Percentiles rank a stretch among this genome's conserved stretches.
Evolutionary conservation across 2,888 invertebrate genomes (phyloP).

Genomic region (Epistrophella euchroma): DNA sequence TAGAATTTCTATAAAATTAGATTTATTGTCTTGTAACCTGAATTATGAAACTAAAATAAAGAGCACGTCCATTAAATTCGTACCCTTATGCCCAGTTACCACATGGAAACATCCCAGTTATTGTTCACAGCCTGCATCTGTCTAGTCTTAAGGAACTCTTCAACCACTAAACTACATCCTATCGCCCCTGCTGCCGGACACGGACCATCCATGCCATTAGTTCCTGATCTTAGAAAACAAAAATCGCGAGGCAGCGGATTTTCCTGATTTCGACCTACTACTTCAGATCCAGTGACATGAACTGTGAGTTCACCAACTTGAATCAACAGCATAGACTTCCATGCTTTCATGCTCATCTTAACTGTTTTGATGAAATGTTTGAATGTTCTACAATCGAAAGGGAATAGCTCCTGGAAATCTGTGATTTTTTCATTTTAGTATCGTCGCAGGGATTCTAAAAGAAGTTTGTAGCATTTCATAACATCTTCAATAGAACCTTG

Average conservation of each 20-base stretch:
- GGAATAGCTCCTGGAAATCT: conserved; percentile 78
- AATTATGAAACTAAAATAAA: conserved; percentile 85
- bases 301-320: conserved; percentile 97
- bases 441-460: conserved; percentile 79
- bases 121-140: conserved; percentile 82
- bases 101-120: conserved; percentile 87
- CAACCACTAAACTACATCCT: conserved; percentile 85
- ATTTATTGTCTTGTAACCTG: conserved; percentile 4
- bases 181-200: conserved; percentile 96
- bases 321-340: conserved; percentile 88
- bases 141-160: conserved; percentile 83
- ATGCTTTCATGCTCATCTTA: conserved; percentile 77
- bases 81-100: conserved; percentile 95
- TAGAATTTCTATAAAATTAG: not conserved
- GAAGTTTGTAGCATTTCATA: conserved; percentile 82
- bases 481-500: conserved; percentile 89
- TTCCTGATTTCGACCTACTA: conserved; percentile 98
- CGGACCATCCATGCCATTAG: conserved; percentile 99
- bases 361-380: conserved; percentile 78
- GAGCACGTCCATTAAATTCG: conserved; percentile 99
- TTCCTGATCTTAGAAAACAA: conserved; percentile 91
- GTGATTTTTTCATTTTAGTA: conserved; percentile 77
- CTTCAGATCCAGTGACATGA: conserved; percentile 88
- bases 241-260: conserved; percentile 77
- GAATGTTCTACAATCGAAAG: conserved; percentile 77